Evolutionary conservation across 2,888 invertebrate species (phyloP), one percentile per base, ranked within the genome.

Genomic region (Cacoxenus indagator): DNA sequence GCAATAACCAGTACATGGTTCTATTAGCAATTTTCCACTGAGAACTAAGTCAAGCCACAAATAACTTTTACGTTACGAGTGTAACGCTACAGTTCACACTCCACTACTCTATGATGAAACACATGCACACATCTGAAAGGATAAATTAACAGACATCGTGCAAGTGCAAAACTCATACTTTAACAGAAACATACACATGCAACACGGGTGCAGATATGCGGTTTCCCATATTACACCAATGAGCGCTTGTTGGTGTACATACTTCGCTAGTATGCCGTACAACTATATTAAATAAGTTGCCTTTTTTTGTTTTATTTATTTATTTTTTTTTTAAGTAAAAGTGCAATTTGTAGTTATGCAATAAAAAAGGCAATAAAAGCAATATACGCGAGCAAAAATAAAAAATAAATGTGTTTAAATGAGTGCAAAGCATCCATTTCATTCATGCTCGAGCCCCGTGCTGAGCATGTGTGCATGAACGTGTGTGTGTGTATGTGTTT

Each of bases 1-100:
- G n/a, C 26, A 55, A 55, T 26, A 24, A 55, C 55, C 2, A n/a
- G 64, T 70, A 51, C 19, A 51, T 51, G n/a, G 45, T 43, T 43
- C 17, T 9, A 61, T 46, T 68, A 69, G 66, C 72, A 72, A 75
- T 77, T 76, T 73, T 69, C 69, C 74, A 73, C 74, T 73, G 71
- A 75, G 74, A 68, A 61, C 68, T 65, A 37, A 62, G 64, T 64
- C 65, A 65, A 67, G 43, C 65, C 31, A 19, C 57, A 26, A 48
- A 64, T 70, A 71, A 70, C 70, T 57, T 76, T 73, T 76, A 71
- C 72, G 69, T 70, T 70, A 71, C 70, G 46, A 72, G 67, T 64
- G 19, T 29, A 17, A 54, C 29, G 55, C 54, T 31, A 29, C 22
- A 29, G 2, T 43, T 26, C 17, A 66, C 17, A 55, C 45, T 24